phyloP scores from a whole-genome alignment of 2,113 vertebrate genomes.

The Apteryx owenii region DNA sequence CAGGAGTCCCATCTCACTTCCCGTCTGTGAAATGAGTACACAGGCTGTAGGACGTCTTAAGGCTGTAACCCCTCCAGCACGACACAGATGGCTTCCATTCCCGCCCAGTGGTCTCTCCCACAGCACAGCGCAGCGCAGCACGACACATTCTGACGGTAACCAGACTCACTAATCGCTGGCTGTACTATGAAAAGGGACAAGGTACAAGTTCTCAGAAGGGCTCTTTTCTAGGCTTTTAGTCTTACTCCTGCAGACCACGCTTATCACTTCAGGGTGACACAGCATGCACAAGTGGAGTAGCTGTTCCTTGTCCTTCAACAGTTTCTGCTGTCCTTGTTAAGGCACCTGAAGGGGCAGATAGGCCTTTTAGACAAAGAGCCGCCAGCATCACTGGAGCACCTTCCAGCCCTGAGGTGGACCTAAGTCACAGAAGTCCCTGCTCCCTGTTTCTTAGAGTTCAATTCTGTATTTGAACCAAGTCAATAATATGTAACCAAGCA shows the following conservation, averaged over 20 bases:
- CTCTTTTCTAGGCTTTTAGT: background rate
- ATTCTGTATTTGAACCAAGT: background rate
- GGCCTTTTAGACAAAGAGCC: background rate
- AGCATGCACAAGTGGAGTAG: rapidly evolving
- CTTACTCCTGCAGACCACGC: background rate
- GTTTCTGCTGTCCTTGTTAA: background rate
- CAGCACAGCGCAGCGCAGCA: too few species aligned
- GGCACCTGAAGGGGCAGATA: background rate
- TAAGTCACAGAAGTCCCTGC: rapidly evolving
- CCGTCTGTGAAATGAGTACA: rapidly evolving
- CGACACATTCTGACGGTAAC: rapidly evolving
- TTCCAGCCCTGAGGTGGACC: rapidly evolving
- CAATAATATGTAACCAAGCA: background rate
- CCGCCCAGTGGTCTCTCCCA: background rate
- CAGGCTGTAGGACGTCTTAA: background rate
- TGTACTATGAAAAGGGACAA: background rate
- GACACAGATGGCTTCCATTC: background rate
- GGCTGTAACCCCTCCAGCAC: background rate
- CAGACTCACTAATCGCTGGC: rapidly evolving
- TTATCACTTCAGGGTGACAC: rapidly evolving
- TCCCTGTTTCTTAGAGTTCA: background rate
- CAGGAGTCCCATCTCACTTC: background rate
- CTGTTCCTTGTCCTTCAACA: background rate
- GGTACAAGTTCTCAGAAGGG: rapidly evolving
- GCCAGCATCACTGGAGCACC: rapidly evolving